Evolutionary conservation across 2,113 vertebrate species (phyloP), one percentile per base, ranked within the genome.

Genomic region (Amazona guildingii): DNA sequence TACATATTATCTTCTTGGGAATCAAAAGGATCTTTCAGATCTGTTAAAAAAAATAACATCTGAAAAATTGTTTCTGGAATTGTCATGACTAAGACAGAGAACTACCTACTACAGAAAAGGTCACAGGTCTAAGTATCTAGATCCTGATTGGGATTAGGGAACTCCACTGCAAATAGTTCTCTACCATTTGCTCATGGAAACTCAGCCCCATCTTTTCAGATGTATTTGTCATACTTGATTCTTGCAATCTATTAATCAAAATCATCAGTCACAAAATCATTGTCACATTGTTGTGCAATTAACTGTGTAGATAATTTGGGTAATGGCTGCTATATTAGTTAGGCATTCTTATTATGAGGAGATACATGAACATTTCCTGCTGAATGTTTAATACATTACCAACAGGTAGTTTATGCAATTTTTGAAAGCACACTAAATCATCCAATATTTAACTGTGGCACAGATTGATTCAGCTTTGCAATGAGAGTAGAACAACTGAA

Each of bases 371-470:
- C 68, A 95, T 96, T 96, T 92, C 64, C 59, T 81, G 35, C 37
- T 80, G 82, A 86, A 93, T 70, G 57, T 88, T 93, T 95, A 88
- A 95, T 93, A 90, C 24, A 69, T 82, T 91, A 89, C 77, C 87
- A 95, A 94, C 79, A 91, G 81, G 67, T 52, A 75, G 75, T 83
- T 94, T 86, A 88, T 80, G 79, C 46, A 68, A 55, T 28, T 95
- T 95, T 89, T 96, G 93, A 91, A 95, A 87, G 49, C 93, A 83
- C 62, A 80, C 59, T 96, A 95, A 92, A 96, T 96, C 93, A 95
- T 76, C 28, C 57, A 57, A 67, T 77, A 79, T 91, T 95, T 92
- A 92, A 83, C 89, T 33, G 41, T 73, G 67, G 62, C 74, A 85
- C 28, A 90, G 94, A 95, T 63, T 83, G 89, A 91, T 90, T 92